Evolutionary conservation across 2,113 vertebrate genomes (phyloP).

Genomic region (Cyprinodon brontotheroides): DNA sequence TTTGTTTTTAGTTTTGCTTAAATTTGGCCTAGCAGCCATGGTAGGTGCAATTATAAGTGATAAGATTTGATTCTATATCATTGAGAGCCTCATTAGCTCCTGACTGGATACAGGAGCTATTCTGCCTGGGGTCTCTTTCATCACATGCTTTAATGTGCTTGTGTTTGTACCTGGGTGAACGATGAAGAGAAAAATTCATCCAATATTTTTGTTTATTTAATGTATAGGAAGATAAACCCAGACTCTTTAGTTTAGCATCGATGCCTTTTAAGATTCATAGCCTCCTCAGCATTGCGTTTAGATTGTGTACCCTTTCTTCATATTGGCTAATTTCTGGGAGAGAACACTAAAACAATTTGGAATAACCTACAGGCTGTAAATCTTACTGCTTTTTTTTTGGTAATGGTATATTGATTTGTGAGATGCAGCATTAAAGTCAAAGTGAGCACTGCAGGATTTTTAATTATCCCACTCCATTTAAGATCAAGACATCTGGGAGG

Average conservation of each 20-base stretch:
- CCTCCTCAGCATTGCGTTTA: conserved; percentile 30
- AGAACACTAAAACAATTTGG: conserved; percentile 47
- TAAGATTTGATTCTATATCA: too few relatives aligned
- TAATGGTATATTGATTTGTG: conserved; percentile 74
- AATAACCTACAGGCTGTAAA: conserved; percentile 43
- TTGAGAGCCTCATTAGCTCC: too few relatives aligned
- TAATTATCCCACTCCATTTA: conserved; percentile 47
- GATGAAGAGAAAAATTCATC: conserved; percentile 9
- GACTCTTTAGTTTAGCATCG: conserved; percentile 34
- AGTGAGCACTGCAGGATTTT: conserved; percentile 51
- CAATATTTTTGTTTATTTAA: conserved; percentile 13
- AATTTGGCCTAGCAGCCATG: background rate
- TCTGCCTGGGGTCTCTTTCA: too few relatives aligned
- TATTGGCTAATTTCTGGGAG: conserved; percentile 46
- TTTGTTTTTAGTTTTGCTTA: background rate
- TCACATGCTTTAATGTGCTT: background rate
- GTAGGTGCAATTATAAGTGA: background rate
- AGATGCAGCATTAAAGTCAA: conserved; percentile 38
- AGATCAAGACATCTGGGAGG: conserved; percentile 37
- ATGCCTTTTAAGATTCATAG: conserved; percentile 37
- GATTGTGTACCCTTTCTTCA: conserved; percentile 43
- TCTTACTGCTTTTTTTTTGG: conserved; percentile 43
- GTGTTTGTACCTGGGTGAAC: conserved; percentile 1
- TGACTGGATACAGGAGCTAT: too few relatives aligned
- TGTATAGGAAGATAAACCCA: conserved; percentile 27